Evolutionary conservation across 2,797 vertebrate species (phyloP).

Genomic region (Falco novaeseelandiae): DNA sequence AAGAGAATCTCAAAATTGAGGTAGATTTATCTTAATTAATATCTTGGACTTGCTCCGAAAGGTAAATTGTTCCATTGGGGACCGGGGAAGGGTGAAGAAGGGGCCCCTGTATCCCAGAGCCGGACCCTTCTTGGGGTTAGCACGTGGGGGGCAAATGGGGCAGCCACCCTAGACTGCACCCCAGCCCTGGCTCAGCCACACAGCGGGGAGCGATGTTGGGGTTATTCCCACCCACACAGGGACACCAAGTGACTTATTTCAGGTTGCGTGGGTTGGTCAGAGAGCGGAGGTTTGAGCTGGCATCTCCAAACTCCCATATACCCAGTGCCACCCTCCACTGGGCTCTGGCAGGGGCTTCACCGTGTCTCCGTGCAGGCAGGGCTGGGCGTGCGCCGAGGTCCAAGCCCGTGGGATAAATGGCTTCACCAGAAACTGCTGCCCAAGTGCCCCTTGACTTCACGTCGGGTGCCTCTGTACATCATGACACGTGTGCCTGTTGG

Average conservation of each 20-base stretch:
- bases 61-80: constrained; percentile 92
- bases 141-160: not conserved
- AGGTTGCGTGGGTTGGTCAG: not conserved
- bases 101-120: constrained; percentile 57
- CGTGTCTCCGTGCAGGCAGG: rapidly evolving
- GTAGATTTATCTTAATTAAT: constrained; percentile 99
- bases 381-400: not conserved
- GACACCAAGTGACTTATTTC: not conserved
- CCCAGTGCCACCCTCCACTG: not conserved
- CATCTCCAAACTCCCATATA: not conserved
- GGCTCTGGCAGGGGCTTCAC: not conserved
- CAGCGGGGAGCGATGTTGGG: rapidly evolving
- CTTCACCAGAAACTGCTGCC: not conserved
- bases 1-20: constrained; percentile 98
- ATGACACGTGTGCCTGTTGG: rapidly evolving
- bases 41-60: constrained; percentile 96
- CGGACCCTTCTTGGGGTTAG: constrained; percentile 68
- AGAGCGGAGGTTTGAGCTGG: not conserved
- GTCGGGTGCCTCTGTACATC: rapidly evolving
- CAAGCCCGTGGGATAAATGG: rapidly evolving
- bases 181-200: not conserved
- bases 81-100: constrained; percentile 72
- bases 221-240: rapidly evolving
- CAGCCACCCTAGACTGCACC: not conserved
- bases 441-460: not conserved